These are phyloP conservation scores for Plebejus anna DNA, from an alignment of 2,888 invertebrate species.

Conservation along the genomic window DNA sequence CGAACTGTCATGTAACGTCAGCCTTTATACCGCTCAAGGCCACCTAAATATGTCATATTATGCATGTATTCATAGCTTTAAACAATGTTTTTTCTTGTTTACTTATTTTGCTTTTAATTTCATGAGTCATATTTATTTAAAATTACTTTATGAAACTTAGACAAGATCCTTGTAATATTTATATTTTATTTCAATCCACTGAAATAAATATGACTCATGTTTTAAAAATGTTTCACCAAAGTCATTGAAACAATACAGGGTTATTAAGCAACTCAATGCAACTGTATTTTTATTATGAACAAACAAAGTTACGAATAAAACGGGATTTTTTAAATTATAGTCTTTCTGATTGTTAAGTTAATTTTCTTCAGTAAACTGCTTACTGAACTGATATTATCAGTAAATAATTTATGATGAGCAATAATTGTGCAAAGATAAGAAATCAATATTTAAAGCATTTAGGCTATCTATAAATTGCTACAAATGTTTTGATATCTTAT, in stretches of 20 bases:
- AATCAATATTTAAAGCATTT: neutral
- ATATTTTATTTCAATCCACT: neutral
- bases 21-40: too few species aligned
- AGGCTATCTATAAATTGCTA: neutral
- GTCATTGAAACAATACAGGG: neutral
- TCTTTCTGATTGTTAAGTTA: neutral
- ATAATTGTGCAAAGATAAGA: neutral
- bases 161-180: neutral
- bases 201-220: neutral
- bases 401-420: neutral
- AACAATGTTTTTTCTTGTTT: neutral
- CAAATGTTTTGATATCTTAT: neutral
- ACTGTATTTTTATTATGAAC: neutral
- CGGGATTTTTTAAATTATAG: neutral
- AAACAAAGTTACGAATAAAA: neutral
- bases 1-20: too few species aligned
- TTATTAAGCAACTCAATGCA: neutral
- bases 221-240: neutral
- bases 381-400: neutral
- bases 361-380: neutral
- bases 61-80: too few species aligned
- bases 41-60: too few species aligned
- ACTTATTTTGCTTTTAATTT: neutral
- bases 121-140: neutral
- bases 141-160: neutral